Base-by-base conservation (phyloP, 2,113 vertebrate species). In the Sisor rabdophorus region DNA sequence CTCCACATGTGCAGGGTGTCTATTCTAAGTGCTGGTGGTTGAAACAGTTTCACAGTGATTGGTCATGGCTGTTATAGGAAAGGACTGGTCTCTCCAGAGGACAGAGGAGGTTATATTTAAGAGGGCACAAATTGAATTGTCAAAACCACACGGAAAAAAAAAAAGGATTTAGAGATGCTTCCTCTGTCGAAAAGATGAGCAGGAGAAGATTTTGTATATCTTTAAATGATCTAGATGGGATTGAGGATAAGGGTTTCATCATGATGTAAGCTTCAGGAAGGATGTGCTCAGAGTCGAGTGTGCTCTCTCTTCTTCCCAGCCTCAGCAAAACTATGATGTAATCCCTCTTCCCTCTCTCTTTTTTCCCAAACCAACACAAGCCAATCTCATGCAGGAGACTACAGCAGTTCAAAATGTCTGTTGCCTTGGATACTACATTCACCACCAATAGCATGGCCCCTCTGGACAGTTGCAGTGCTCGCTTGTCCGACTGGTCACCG, bases 271-370 rank as follows among this genome's bases (percentile, higher is more conserved):
- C 88, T 86, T 85, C 86, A 54, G 60, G 54, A 20, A 56, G 28
- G 53, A 58, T 56, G 69, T 50, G 69, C 30, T 36, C 53, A 24
- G 19, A 24, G 16, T 71, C 47, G 36, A 75, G 56, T 11, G 16
- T 55, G 22, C 20, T 28, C 22, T 24, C 54, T 28, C 50, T 10
- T 50, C 17, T 44, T 55, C 68, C 22, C 60, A 65, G 28, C 69
- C 32, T 64, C 69, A n/a, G 69, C 59, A 56, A 73, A 78, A 65
- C 75, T 32, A 85, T 85, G 81, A 81, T 81, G 84, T 85, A 88
- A 92, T 90, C 30, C 87, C 80, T 81, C 30, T 58, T 65, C 44
- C 28, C 71, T 56, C 74, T 67, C 82, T 71, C 79, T n/a, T 22
- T 47, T 54, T 77, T 30, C 76, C 82, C 79, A 88, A 76, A 80